Percentiles rank a stretch among this genome's conserved stretches.
These are phyloP conservation scores for Nanorana parkeri DNA, from an alignment of 2,113 vertebrate genomes.

Conservation along the genomic window DNA sequence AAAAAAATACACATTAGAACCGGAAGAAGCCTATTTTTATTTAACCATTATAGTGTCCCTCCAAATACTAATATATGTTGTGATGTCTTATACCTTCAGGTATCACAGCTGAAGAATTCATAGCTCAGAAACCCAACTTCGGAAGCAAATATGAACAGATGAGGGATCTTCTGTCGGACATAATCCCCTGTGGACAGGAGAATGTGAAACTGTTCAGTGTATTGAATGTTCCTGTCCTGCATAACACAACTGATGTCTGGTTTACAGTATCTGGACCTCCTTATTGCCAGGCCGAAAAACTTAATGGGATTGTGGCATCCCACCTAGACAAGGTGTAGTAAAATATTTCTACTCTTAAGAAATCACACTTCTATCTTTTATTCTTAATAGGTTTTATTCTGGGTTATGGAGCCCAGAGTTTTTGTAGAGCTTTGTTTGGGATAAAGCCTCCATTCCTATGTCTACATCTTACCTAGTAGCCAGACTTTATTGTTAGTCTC, in stretches of 20 bases:
- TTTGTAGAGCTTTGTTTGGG: too few species aligned
- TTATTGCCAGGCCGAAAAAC: slow-evolving; percentile 81
- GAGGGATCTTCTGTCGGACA: slow-evolving; percentile 73
- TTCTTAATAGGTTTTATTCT: too few species aligned
- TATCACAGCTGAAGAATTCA: slow-evolving; percentile 79
- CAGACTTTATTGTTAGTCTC: too few species aligned
- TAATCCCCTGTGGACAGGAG: slow-evolving; percentile 71
- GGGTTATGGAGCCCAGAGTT: too few species aligned
- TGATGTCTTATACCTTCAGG: slow-evolving; percentile 64
- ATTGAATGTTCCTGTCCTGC: slow-evolving; percentile 62
- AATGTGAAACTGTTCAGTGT: slow-evolving; percentile 83
- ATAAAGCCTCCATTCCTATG: too few species aligned
- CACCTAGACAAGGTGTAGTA: slow-evolving; percentile 76
- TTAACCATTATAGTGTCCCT: too few species aligned
- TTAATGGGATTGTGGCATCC: slow-evolving; percentile 80
- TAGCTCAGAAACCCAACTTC: slow-evolving; percentile 65
- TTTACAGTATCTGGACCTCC: slow-evolving; percentile 78
- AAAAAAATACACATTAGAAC: too few species aligned
- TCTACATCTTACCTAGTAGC: too few species aligned
- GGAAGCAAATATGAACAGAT: slow-evolving; percentile 78
- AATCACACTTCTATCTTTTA: too few species aligned
- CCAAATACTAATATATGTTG: too few species aligned
- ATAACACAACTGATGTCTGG: slow-evolving; percentile 75
- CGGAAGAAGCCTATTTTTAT: too few species aligned
- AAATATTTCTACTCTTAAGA: too few species aligned